phyloP scores from a whole-genome alignment of 1,140 invertebrate genomes.

The Drosophila arawakana region DNA sequence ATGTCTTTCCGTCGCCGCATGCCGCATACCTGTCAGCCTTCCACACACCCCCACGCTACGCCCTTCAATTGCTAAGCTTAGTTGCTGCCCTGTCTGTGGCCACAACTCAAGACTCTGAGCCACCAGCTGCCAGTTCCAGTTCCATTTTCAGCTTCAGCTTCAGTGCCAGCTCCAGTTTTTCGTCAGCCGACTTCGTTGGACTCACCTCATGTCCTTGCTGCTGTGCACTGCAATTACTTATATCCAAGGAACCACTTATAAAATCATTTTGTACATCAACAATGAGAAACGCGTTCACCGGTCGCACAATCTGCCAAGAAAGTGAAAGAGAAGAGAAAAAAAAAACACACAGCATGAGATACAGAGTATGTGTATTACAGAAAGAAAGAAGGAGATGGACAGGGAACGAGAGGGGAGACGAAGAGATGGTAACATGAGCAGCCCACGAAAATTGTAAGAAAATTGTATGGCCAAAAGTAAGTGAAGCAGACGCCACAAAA shows the following conservation, averaged over 20 bases:
- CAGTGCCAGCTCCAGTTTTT: constrained; percentile 28
- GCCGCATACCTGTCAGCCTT: constrained; percentile 53
- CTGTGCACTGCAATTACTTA: constrained; percentile 95
- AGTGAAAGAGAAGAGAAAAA: constrained; percentile 54
- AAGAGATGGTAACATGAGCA: constrained; percentile 47
- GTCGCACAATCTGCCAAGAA: constrained; percentile 90
- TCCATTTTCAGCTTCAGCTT: constrained; percentile 9
- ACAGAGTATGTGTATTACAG: constrained; percentile 20
- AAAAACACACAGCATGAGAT: constrained; percentile 21
- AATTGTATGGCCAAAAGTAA: constrained; percentile 76
- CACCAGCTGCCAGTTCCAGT: constrained; percentile 25
- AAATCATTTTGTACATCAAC: constrained; percentile 99
- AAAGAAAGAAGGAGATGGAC: constrained; percentile 25
- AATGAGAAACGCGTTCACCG: constrained; percentile 95
- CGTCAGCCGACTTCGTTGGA: constrained; percentile 50
- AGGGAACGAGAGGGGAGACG: constrained; percentile 19
- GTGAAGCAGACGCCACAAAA: constrained; percentile 76
- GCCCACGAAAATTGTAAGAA: constrained; percentile 75
- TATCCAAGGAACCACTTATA: constrained; percentile 96
- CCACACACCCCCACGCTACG: not conserved
- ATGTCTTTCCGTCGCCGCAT: constrained; percentile 71
- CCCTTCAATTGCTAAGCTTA: constrained; percentile 35
- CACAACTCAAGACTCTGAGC: constrained; percentile 55
- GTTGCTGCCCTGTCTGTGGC: constrained; percentile 59
- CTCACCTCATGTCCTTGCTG: constrained; percentile 94